These are phyloP conservation scores for Lasioglossum figueresi DNA, from an alignment of 2,888 invertebrate species.

Conservation along the genomic window DNA sequence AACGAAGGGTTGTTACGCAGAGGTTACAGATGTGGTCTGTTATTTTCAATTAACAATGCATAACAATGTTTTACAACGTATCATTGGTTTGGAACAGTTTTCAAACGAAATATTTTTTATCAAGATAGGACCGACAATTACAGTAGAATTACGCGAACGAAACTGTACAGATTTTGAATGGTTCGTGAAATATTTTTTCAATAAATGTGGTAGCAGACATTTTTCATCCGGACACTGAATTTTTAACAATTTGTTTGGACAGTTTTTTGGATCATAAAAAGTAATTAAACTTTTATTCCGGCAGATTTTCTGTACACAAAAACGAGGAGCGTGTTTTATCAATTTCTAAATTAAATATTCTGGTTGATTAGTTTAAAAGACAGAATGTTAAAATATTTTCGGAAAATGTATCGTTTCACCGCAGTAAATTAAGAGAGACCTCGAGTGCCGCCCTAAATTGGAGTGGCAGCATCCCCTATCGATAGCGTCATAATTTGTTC, in stretches of 20 bases:
- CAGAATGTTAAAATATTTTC: neutral
- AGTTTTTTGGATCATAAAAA: neutral
- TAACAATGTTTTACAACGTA: neutral
- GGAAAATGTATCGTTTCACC: neutral
- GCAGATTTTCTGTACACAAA: neutral
- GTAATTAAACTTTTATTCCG: slow-evolving; percentile 1
- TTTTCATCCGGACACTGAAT: neutral
- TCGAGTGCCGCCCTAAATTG: neutral
- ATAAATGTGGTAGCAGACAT: neutral
- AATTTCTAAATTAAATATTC: neutral
- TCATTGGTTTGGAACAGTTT: neutral
- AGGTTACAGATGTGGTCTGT: neutral
- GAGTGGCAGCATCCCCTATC: neutral
- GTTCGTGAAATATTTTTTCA: neutral
- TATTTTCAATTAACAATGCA: neutral
- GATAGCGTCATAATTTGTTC: neutral
- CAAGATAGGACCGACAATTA: neutral
- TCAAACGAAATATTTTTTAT: neutral
- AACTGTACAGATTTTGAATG: neutral
- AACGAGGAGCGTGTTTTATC: neutral
- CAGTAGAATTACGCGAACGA: neutral
- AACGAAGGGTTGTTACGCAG: neutral
- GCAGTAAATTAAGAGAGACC: neutral
- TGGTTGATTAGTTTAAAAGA: neutral
- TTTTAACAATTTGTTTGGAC: neutral